Percentiles rank a stretch among this genome's conserved stretches.
Evolutionary conservation across 2,888 invertebrate species (phyloP).

Genomic region (Anticlea derivata): DNA sequence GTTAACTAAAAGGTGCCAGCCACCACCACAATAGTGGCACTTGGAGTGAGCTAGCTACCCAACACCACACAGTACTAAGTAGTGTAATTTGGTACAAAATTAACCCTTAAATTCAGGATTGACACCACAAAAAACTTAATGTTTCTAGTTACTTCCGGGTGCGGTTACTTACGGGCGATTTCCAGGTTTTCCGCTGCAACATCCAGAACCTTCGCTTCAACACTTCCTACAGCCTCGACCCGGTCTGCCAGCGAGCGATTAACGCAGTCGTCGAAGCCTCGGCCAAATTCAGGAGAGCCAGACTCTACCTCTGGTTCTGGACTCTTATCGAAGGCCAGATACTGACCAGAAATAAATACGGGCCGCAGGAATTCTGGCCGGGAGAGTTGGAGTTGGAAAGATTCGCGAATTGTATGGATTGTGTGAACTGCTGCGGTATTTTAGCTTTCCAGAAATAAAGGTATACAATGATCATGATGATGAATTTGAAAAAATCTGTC

Average conservation of each 20-base stretch:
- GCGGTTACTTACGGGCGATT: neutral
- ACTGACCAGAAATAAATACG: constrained; percentile 47
- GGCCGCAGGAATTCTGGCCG: constrained; percentile 58
- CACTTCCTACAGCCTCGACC: constrained; percentile 51
- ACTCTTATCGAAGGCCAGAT: constrained; percentile 53
- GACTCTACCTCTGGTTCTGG: constrained; percentile 59
- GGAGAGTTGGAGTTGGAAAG: constrained; percentile 35
- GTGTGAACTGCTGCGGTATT: constrained; percentile 48
- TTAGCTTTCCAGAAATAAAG: constrained; percentile 10
- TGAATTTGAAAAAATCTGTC: too few relatives aligned
- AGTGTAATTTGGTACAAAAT: too few relatives aligned
- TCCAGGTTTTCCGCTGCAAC: constrained; percentile 70
- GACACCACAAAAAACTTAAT: too few relatives aligned
- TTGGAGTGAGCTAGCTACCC: too few relatives aligned
- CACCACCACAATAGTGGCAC: too few relatives aligned
- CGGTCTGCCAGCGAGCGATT: constrained; percentile 59
- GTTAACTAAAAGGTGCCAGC: too few relatives aligned
- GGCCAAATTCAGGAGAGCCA: constrained; percentile 51
- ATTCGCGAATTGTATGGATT: constrained; percentile 39
- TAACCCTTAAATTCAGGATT: too few relatives aligned
- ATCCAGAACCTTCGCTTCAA: constrained; percentile 63
- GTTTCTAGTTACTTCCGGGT: too few relatives aligned
- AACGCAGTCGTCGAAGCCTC: constrained; percentile 56
- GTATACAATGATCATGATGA: too few relatives aligned
- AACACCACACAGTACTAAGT: too few relatives aligned